phyloP scores from a whole-genome alignment of 2,888 invertebrate species.

The Thecocarcelia acutangulata region DNA sequence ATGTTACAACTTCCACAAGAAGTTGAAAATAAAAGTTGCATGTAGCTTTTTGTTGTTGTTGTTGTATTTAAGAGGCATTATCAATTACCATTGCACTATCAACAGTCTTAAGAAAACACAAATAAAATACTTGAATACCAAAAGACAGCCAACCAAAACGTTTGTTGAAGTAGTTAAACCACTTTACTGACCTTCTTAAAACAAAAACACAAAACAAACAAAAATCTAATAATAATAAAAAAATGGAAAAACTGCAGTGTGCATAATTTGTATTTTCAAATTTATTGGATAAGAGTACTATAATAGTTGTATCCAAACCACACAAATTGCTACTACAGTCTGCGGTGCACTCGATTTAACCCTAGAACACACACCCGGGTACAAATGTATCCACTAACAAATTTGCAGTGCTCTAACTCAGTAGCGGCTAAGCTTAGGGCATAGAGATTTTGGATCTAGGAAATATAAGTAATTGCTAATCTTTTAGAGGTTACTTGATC shows the following conservation, averaged over 20 bases:
- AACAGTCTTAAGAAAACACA: constrained; percentile 14
- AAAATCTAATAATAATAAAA: too few relatives aligned
- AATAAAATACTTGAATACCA: constrained; percentile 31
- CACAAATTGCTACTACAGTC: background rate
- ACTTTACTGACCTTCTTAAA: constrained; percentile 69
- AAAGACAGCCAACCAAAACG: constrained; percentile 39
- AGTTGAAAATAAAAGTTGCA: constrained; percentile 64
- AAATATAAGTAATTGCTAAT: too few relatives aligned
- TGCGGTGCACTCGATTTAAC: background rate
- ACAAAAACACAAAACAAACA: constrained; percentile 25
- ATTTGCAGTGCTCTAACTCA: too few relatives aligned
- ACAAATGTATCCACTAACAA: too few relatives aligned
- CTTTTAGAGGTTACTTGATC: too few relatives aligned
- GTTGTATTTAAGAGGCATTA: constrained; percentile 44
- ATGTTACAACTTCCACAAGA: constrained; percentile 69
- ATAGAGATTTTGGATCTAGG: too few relatives aligned
- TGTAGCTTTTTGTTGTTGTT: constrained; percentile 23
- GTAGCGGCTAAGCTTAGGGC: too few relatives aligned
- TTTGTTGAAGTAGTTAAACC: constrained; percentile 51
- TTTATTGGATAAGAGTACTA: constrained; percentile 31
- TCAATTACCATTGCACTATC: constrained; percentile 55
- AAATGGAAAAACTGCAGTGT: constrained; percentile 47
- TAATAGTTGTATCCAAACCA: constrained; percentile 17
- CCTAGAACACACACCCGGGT: too few relatives aligned
- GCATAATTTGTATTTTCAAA: constrained; percentile 45